These are phyloP conservation scores for Thermophis baileyi DNA, from an alignment of 2,113 vertebrate species.

Conservation along the genomic window DNA sequence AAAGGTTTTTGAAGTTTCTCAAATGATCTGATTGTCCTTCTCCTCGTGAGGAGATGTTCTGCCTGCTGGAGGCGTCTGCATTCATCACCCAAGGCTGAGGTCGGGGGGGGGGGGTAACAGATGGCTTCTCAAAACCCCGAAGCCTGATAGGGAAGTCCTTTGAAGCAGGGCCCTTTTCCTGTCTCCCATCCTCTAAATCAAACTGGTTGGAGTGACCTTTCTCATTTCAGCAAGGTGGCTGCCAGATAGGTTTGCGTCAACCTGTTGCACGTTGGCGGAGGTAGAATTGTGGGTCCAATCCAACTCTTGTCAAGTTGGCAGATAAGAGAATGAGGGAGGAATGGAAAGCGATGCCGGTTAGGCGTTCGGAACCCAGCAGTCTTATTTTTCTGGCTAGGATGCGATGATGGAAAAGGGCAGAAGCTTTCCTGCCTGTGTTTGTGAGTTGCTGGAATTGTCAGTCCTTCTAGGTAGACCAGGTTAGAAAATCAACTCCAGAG, in stretches of 20 bases:
- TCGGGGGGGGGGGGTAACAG: constrained; percentile 1
- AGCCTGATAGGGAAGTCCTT: not conserved
- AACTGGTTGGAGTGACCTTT: constrained; percentile 34
- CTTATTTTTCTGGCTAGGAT: not conserved
- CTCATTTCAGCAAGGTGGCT: constrained; percentile 52
- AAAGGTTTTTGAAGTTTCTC: constrained; percentile 7
- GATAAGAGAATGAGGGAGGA: not conserved
- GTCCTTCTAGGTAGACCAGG: not conserved
- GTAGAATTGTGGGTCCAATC: not conserved
- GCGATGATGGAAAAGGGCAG: no score
- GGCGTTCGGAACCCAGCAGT: no score
- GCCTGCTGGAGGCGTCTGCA: constrained; percentile 38
- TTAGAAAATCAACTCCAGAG: not conserved
- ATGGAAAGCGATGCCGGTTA: not conserved
- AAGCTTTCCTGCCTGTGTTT: not conserved
- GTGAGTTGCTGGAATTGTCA: not conserved
- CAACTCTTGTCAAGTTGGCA: not conserved
- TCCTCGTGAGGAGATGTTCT: constrained; percentile 33
- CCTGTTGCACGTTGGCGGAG: constrained; percentile 46
- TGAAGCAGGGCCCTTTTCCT: not conserved
- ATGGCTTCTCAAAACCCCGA: not conserved
- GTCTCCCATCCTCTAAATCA: constrained; percentile 48
- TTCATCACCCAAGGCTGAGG: constrained; percentile 46
- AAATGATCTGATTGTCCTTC: not conserved
- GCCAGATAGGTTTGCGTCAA: constrained; percentile 49